Conservation (phyloP, 2,797 vertebrate species). For the Kryptopterus vitreolus region DNA sequence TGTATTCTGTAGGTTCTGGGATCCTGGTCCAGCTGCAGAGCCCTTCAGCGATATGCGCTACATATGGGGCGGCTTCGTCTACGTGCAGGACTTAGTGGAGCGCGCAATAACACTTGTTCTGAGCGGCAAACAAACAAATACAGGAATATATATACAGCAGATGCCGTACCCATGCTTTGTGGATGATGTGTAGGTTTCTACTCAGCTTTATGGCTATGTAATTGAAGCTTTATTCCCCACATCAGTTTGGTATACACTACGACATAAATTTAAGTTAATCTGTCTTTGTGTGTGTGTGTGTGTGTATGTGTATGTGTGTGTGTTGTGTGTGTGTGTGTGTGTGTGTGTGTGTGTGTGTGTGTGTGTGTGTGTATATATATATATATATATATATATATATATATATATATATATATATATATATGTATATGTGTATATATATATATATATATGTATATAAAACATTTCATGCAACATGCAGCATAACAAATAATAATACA, state of each 20-base stretch:
- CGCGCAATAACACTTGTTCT: conserved; percentile 70
- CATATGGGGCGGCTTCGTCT: conserved; percentile 86
- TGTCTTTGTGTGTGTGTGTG: background rate
- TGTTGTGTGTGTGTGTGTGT: too few relatives aligned
- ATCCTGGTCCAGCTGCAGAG: conserved; percentile 82
- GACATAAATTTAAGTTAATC: too few relatives aligned
- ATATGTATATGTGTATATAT: too few relatives aligned
- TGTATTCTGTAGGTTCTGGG: conserved; percentile 81
- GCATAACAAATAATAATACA: background rate
- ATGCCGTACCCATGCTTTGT: conserved; percentile 93
- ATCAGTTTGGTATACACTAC: too few relatives aligned
- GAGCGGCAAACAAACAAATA: conserved; percentile 62
- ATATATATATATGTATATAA: too few relatives aligned
- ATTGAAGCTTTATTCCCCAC: background rate
- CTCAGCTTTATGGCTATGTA: background rate
- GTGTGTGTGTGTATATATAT: too few relatives aligned
- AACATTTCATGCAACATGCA: too few relatives aligned
- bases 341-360: too few relatives aligned
- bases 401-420: too few relatives aligned
- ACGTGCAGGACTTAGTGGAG: conserved; percentile 89
- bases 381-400: too few relatives aligned
- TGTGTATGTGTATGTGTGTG: too few relatives aligned
- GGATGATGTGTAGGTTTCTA: conserved; percentile 81
- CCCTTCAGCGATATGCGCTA: conserved; percentile 86
- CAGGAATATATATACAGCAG: conserved; percentile 86